Base-by-base conservation (phyloP, 2,113 vertebrate genomes). In the Hyaena hyaena region DNA sequence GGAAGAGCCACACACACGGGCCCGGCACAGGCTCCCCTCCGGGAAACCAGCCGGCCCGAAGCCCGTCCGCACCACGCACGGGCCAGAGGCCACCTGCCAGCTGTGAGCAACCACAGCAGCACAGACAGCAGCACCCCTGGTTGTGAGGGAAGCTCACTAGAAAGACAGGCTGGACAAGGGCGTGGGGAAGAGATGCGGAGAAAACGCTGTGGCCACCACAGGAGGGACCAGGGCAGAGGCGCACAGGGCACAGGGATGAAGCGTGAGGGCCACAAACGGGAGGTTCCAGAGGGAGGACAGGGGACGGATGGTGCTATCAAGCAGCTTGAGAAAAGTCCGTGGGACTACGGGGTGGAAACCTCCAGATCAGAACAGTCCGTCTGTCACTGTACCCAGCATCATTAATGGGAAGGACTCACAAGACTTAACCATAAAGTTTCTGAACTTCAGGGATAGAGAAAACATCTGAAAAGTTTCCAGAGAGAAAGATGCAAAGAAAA, bases 111-210 rank as follows among this genome's bases (percentile, higher is more conserved):
- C 31, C 39, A 21, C 55, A 23, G 17, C 7, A 35, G 5, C 5
- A 6, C 0, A 2, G 17, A 16, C 19, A 28, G 43, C 21, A 19
- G 24, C 10, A 4, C 0, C 7, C 1, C 16, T 33, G 0, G 55
- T 17, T 28, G 11, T 39, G 16, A 84, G 39, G 24, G 39, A 50
- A 24, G 63, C 39, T 3, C 45, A 33, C 66, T 26, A 74, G 68
- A 68, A 33, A 55, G 50, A 39, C 4, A 16, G 14, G 43, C 63
- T 39, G 24, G 26, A 33, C 43, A 1, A 31, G 31, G 43, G 19
- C 43, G 0, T 31, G 48, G 39, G 39, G 68, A 63, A n/a, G 48
- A 92, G 26, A 24, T 0, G 5, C 3, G 7, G 28, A 89, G 55
- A 35, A 55, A 28, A 39, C 19, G 65, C 53, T n/a, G 50, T 21